These are phyloP conservation scores for Colius striatus DNA, from an alignment of 2,113 vertebrate genomes.

Conservation along the genomic window DNA sequence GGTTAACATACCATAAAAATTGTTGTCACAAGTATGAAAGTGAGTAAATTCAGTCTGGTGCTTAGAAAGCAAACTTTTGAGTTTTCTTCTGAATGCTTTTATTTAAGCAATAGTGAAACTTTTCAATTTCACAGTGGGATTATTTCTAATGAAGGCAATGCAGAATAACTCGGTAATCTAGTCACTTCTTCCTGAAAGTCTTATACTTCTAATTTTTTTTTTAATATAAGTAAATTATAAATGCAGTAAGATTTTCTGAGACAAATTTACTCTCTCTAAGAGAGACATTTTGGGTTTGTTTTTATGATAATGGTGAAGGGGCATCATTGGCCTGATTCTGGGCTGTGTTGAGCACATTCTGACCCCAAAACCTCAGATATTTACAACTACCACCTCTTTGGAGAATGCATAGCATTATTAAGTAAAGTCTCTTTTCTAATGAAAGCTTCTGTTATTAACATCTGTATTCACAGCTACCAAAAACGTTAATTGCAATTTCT, in stretches of 20 bases:
- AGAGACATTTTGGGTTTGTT: neutral
- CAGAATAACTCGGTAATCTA: neutral
- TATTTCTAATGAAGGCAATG: neutral
- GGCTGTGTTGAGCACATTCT: neutral
- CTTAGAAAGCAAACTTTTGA: neutral
- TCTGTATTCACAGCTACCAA: neutral
- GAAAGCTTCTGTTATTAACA: neutral
- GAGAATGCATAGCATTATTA: neutral
- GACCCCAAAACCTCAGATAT: neutral
- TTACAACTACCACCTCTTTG: neutral
- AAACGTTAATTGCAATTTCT: neutral
- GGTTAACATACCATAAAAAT: neutral
- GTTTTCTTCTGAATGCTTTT: neutral
- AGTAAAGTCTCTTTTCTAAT: neutral
- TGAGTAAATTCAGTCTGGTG: neutral
- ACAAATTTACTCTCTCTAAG: neutral
- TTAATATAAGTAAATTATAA: neutral
- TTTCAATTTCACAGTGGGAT: neutral
- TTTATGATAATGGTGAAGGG: rapidly evolving
- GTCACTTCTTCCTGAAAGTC: neutral
- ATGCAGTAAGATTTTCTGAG: neutral
- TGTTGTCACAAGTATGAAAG: neutral
- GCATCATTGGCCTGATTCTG: neutral
- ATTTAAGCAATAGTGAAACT: neutral
- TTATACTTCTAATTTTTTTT: neutral